Evolutionary conservation across 2,888 invertebrate species (phyloP), one percentile per base, ranked within the genome.

Genomic region (Eupithecia abbreviata): DNA sequence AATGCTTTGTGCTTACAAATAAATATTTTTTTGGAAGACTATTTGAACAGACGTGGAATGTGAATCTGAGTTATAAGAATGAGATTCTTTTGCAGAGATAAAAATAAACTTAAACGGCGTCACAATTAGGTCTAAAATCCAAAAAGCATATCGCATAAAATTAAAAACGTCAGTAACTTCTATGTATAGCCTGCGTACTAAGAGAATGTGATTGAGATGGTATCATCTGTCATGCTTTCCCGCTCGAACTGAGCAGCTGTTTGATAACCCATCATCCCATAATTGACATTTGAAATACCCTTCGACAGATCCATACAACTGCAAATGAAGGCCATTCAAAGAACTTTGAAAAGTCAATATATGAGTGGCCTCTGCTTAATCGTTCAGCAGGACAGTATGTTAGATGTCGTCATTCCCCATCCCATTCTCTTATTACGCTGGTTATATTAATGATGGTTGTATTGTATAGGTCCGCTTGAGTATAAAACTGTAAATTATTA

Each of bases 1-100:
- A 81, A 81, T 80, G 76, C 75, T 78, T 78, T 77, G 80, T 82
- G 82, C 82, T 76, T 78, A 75, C 73, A 68, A 80, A 78, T 73
- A 51, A 79, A 79, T 75, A 75, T 51, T 72, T 45, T 74, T 77
- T 81, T 83, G 83, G 83, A 83, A 83, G 83, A 83, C 82, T 72
- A 71, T 67, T 41, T 43, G 72, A 73, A 76, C 68, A 51, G 72
- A 77, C 13, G 55, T 78, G 82, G 82, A 83, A 83, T 83, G 82
- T 79, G 72, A 74, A 69, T 77, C 74, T 72, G 72, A 75, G 66
- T 47, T 77, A 75, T 73, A 77, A 77, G 73, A 78, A 74, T 82
- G 80, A 83, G 83, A 83, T 84, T 84, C 81, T 47, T 73, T 75
- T 76, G 66, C 49, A 70, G 74, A 69, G 13, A 30, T 30, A 30